These are phyloP conservation scores for Rhyacophila brunnea DNA, from an alignment of 1,140 invertebrate species.

Conservation along the genomic window DNA sequence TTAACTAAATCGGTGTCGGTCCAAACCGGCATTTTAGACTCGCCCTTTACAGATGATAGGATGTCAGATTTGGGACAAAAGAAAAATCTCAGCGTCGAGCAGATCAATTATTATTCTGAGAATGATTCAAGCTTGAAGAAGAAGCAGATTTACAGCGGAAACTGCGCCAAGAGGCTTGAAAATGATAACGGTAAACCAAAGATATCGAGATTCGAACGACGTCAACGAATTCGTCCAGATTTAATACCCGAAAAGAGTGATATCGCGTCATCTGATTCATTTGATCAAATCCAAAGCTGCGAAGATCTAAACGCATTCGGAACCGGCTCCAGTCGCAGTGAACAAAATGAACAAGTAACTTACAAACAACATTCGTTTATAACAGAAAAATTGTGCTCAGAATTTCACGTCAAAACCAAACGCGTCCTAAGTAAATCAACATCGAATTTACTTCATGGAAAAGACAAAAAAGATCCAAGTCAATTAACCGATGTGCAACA, in stretches of 20 bases:
- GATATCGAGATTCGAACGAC: constrained; percentile 48
- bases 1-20: constrained; percentile 54
- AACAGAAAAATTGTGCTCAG: constrained; percentile 60
- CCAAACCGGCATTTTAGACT: constrained; percentile 52
- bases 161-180: constrained; percentile 50
- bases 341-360: constrained; percentile 50
- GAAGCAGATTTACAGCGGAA: constrained; percentile 39
- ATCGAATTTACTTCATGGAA: constrained; percentile 57
- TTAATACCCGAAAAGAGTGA: constrained; percentile 53
- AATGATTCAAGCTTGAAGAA: constrained; percentile 45
- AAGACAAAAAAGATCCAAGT: constrained; percentile 45
- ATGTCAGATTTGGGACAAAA: constrained; percentile 51
- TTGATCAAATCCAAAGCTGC: constrained; percentile 55
- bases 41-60: constrained; percentile 46
- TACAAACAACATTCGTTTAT: constrained; percentile 59
- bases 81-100: constrained; percentile 53
- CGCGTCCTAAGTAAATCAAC: constrained; percentile 60
- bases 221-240: constrained; percentile 54
- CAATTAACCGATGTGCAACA: constrained; percentile 31
- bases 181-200: constrained; percentile 49
- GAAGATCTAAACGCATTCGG: constrained; percentile 55
- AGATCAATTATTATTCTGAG: constrained; percentile 56
- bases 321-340: constrained; percentile 49
- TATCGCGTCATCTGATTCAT: constrained; percentile 50
- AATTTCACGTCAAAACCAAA: constrained; percentile 62